These are phyloP conservation scores for Mongoloraphidia duomilia DNA, from an alignment of 2,888 invertebrate species.

Conservation along the genomic window DNA sequence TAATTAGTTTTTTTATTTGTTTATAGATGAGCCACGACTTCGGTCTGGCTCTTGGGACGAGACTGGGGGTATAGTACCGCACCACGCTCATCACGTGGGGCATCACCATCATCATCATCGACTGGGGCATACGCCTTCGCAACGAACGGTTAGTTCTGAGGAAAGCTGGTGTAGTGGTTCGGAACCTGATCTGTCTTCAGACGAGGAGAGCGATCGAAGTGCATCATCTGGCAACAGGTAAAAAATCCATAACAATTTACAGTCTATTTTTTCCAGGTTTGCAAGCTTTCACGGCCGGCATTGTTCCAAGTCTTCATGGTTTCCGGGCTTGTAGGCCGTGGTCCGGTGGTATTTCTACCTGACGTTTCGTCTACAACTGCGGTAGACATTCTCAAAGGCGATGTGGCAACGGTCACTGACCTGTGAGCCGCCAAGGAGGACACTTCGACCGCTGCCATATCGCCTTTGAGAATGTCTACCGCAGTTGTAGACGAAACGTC, in stretches of 20 bases:
- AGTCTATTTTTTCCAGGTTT: too few relatives aligned
- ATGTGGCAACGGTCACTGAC: too few relatives aligned
- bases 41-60: constrained; percentile 71
- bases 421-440: too few relatives aligned
- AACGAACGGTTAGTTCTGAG: constrained; percentile 36
- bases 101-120: constrained; percentile 32
- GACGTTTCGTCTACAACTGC: too few relatives aligned
- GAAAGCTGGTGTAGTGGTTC: constrained; percentile 53
- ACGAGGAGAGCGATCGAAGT: constrained; percentile 46
- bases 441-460: too few relatives aligned
- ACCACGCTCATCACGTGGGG: constrained; percentile 32
- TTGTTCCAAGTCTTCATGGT: too few relatives aligned
- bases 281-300: too few relatives aligned
- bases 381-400: too few relatives aligned
- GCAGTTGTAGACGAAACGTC: too few relatives aligned
- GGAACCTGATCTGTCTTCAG: constrained; percentile 45
- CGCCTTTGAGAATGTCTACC: too few relatives aligned
- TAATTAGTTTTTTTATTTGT: constrained; percentile 12
- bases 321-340: too few relatives aligned
- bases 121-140: constrained; percentile 26
- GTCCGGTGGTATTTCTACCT: too few relatives aligned
- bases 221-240: constrained; percentile 35
- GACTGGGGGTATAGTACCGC: constrained; percentile 24
- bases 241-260: constrained; percentile 15
- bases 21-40: constrained; percentile 65